Evolutionary conservation across 2,113 vertebrate species (phyloP), one percentile per base, ranked within the genome.

Genomic region (Turnix velox): DNA sequence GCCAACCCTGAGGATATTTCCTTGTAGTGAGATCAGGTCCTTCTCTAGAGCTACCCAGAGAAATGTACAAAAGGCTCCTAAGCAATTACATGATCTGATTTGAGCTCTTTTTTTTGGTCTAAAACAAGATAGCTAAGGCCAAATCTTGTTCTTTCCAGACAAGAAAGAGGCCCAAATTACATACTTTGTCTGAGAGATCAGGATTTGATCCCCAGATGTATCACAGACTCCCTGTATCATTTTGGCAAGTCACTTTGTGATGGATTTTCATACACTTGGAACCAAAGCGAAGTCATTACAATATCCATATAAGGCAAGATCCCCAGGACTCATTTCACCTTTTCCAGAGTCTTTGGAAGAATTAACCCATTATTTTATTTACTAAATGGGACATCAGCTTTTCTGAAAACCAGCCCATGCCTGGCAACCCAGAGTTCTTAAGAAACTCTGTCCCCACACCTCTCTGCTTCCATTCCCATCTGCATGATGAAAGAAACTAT

Each of bases 281-380:
- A 49, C 30, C 48, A 81, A 92, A 85, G 31, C 49, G 54, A 72
- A 61, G 82, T 43, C 0, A 0, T 82, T 95, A 62, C 16, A 51
- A 20, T 73, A 75, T 87, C 74, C 91, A 33, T 79, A 79, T 73
- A 76, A 94, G 71, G 91, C 91, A 82, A 84, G 84, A 92, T 85
- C 91, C 87, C 87, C 84, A 89, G 57, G 87, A 49, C 58, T 89
- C 66, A 59, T 79, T 93, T 92, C 54, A 62, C 59, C 59, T 81
- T 62, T 62, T 84, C 73, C 28, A 1, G 76, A 55, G 18, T 63
- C 46, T 85, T 87, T 94, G 91, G 78, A 91, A 83, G 74, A 69
- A 76, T 58, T 92, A 76, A 77, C 17, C 62, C 49, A 42, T 89
- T 93, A 92, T 85, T 95, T 91, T 82, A 73, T 55, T 85, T 61